Percentiles rank a stretch among this genome's conserved stretches.
Conservation (phyloP, 2,113 vertebrate species). For the Electrona antarctica region DNA sequence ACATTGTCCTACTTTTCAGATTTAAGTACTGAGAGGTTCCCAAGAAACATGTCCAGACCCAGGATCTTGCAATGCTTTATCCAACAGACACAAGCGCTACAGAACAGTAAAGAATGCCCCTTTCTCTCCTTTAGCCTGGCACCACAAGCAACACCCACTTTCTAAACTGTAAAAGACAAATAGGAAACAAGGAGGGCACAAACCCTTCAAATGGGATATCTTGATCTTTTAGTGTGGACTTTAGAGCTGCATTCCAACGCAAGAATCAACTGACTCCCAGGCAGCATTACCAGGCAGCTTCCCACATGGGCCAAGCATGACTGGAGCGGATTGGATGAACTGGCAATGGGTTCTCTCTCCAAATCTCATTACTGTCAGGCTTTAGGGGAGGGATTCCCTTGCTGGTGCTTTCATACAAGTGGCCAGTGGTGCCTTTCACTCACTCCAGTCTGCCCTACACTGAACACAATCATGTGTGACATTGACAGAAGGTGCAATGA, state of each 20-base stretch:
- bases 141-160: slow-evolving; percentile 22
- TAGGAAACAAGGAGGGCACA: slow-evolving; percentile 8
- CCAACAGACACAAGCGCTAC: slow-evolving; percentile 25
- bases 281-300: slow-evolving; percentile 49
- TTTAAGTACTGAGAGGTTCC: slow-evolving; percentile 16
- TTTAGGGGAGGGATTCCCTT: slow-evolving; percentile 61
- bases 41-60: slow-evolving; percentile 30
- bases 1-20: slow-evolving; percentile 17
- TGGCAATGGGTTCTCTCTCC: slow-evolving; percentile 39
- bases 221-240: slow-evolving; percentile 11
- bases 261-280: slow-evolving; percentile 46
- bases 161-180: slow-evolving; percentile 17
- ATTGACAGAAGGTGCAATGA: slow-evolving; percentile 11
- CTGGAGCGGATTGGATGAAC: slow-evolving; percentile 50
- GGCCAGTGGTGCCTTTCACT: slow-evolving; percentile 47
- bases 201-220: slow-evolving; percentile 27
- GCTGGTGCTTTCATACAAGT: slow-evolving; percentile 44
- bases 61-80: slow-evolving; percentile 16
- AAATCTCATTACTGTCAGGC: slow-evolving; percentile 69
- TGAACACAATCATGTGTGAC: slow-evolving; percentile 13
- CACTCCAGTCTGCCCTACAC: slow-evolving; percentile 29
- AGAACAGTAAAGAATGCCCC: not conserved
- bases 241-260: slow-evolving; percentile 31
- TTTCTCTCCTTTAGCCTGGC: not conserved
- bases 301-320: slow-evolving; percentile 51